These are phyloP conservation scores for Mesorhabditis belari DNA, from an alignment of 2,888 invertebrate genomes.

Conservation along the genomic window DNA sequence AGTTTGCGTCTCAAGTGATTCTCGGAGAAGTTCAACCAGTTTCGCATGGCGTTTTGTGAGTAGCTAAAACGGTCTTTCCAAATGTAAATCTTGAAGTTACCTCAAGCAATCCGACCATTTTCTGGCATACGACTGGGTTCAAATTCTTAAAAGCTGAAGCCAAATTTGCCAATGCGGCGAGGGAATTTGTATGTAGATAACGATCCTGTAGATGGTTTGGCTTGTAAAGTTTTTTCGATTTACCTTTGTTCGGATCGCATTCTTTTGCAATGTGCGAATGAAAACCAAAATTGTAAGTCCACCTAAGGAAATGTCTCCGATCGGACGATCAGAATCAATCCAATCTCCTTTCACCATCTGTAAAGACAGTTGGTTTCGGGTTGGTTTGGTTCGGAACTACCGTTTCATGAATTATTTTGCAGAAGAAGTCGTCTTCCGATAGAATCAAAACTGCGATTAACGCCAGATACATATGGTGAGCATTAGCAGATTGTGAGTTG, in stretches of 20 bases:
- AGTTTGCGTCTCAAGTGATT: conserved; percentile 9
- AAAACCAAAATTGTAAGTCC: conserved; percentile 87
- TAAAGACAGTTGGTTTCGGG: too few species aligned
- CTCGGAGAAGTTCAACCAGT: conserved; percentile 23
- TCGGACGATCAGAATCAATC: conserved; percentile 73
- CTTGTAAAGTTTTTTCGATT: conserved; percentile 28
- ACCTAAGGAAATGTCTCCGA: conserved; percentile 86
- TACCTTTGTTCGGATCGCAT: conserved; percentile 84
- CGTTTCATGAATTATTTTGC: conserved; percentile 84
- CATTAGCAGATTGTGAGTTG: conserved; percentile 59
- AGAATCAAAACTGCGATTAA: conserved; percentile 88
- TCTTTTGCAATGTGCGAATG: conserved; percentile 91
- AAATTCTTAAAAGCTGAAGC: conserved; percentile 80
- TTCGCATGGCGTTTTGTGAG: conserved; percentile 65
- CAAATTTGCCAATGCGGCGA: conserved; percentile 97
- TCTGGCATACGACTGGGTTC: conserved; percentile 90
- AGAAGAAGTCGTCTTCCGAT: conserved; percentile 90
- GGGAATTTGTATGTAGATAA: conserved; percentile 93
- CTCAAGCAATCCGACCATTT: conserved; percentile 64
- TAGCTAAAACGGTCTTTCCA: conserved; percentile 9
- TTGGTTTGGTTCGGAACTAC: too few species aligned
- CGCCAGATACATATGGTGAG: conserved; percentile 98
- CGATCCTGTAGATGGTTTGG: conserved; percentile 46
- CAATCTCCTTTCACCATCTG: conserved; percentile 81
- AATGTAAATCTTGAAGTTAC: conserved; percentile 2